Percentiles rank a stretch among this genome's conserved stretches.
Evolutionary conservation across 2,797 vertebrate genomes (phyloP).

Genomic region (Percopsis omiscomaycus): DNA sequence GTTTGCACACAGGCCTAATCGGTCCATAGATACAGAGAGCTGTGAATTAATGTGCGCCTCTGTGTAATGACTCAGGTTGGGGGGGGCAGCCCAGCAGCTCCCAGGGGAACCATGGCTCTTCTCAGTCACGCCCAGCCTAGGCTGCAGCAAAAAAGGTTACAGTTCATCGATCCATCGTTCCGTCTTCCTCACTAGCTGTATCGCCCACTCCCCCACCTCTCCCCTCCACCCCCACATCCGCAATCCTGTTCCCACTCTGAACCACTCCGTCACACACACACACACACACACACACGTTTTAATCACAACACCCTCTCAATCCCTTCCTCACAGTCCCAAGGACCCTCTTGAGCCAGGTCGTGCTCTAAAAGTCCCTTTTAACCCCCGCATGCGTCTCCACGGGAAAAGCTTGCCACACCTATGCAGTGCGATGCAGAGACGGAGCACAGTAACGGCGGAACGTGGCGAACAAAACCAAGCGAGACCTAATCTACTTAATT

Average conservation of each 20-base stretch:
- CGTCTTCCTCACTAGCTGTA: conserved; percentile 39
- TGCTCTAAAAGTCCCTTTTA: too few species aligned
- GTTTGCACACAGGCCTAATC: conserved; percentile 3
- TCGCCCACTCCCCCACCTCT: conserved; percentile 39
- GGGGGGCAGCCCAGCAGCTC: conserved; percentile 5
- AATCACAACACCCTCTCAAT: conserved; percentile 39
- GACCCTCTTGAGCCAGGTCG: conserved; percentile 5
- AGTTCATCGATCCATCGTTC: conserved; percentile 47
- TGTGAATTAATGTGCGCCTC: not conserved
- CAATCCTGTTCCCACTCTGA: not conserved
- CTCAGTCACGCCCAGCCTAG: conserved; percentile 48
- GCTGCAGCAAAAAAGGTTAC: conserved; percentile 56
- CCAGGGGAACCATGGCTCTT: conserved; percentile 11
- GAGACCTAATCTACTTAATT: conserved; percentile 49
- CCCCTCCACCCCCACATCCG: conserved; percentile 22
- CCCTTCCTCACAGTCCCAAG: conserved; percentile 58
- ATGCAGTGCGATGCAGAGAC: conserved; percentile 11
- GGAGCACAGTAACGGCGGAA: conserved; percentile 31
- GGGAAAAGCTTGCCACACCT: too few species aligned
- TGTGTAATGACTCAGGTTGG: conserved; percentile 3
- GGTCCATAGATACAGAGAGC: conserved; percentile 14
- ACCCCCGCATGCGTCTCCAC: too few species aligned
- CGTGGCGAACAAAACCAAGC: conserved; percentile 29
- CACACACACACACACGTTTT: conserved; percentile 51
- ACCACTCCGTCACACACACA: too few species aligned